phyloP scores from a whole-genome alignment of 2,113 vertebrate species.

The Perccottus glenii region DNA sequence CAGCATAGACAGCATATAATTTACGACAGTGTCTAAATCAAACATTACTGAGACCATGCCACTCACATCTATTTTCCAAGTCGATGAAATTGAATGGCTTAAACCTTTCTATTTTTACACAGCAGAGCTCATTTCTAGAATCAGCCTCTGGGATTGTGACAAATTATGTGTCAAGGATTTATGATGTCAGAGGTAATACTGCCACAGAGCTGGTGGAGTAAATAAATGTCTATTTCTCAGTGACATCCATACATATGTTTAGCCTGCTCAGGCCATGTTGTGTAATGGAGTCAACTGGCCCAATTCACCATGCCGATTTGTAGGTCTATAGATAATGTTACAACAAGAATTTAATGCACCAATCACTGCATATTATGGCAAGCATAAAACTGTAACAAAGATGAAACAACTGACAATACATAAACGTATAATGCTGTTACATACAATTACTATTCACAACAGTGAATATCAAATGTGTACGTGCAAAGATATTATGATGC shows the following conservation, averaged over 20 bases:
- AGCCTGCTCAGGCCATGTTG: conserved; percentile 39
- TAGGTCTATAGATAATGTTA: conserved; percentile 5
- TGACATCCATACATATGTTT: conserved; percentile 73
- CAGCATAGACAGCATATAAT: neutral
- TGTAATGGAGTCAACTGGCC: conserved; percentile 41
- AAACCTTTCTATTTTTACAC: conserved; percentile 50
- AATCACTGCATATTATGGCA: neutral
- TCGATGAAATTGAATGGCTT: conserved; percentile 20
- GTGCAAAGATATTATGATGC: conserved; percentile 28
- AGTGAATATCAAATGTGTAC: neutral
- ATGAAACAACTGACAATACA: conserved; percentile 6
- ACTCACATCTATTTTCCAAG: conserved; percentile 46
- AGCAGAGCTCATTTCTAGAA: conserved; percentile 41
- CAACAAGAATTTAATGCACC: conserved; percentile 9
- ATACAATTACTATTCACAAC: neutral
- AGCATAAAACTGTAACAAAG: conserved; percentile 1
- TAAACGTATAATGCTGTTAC: neutral
- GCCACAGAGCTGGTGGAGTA: conserved; percentile 73
- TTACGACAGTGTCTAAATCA: conserved; percentile 22
- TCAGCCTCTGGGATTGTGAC: conserved; percentile 67
- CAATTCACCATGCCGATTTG: conserved; percentile 19
- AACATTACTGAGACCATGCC: conserved; percentile 26
- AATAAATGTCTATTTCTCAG: conserved; percentile 73
- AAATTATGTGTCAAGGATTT: conserved; percentile 76
- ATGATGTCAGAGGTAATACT: conserved; percentile 77